Conservation (phyloP, 2,113 vertebrate genomes). For the Gymnarchus niloticus region DNA sequence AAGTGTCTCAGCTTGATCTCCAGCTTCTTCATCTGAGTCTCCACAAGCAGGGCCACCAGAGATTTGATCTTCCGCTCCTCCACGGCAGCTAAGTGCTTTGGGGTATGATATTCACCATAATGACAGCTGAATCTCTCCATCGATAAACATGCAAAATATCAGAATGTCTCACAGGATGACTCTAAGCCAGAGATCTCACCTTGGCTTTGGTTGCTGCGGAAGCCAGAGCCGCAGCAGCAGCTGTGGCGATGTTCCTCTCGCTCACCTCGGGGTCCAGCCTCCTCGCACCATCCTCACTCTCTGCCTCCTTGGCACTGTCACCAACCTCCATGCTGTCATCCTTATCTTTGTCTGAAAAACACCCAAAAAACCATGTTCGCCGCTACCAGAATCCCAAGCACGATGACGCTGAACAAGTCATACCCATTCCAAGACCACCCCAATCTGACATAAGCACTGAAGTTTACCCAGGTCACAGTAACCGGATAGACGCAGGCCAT, state of each 20-base stretch:
- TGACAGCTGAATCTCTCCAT: background rate
- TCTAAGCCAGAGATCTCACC: slow-evolving; percentile 56
- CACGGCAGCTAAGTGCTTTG: slow-evolving; percentile 93
- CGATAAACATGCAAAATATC: background rate
- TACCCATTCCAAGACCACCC: background rate
- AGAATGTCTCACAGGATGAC: background rate
- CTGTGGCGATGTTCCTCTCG: slow-evolving; percentile 91
- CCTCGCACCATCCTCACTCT: slow-evolving; percentile 73
- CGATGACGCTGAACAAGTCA: background rate
- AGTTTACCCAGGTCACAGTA: background rate
- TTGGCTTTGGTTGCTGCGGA: slow-evolving; percentile 98
- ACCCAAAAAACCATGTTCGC: background rate
- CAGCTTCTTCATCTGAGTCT: slow-evolving; percentile 97
- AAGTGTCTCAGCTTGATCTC: slow-evolving; percentile 96
- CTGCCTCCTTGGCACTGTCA: slow-evolving; percentile 62
- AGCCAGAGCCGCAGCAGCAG: slow-evolving; percentile 89
- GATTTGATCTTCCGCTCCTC: slow-evolving; percentile 97
- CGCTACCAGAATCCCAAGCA: background rate
- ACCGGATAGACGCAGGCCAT: background rate
- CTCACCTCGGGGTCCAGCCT: slow-evolving; percentile 84
- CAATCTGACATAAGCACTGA: background rate
- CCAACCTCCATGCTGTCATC: slow-evolving; percentile 78
- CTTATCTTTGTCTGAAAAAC: slow-evolving; percentile 52
- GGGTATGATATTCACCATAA: too few relatives aligned
- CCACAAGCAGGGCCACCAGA: slow-evolving; percentile 88